These are phyloP conservation scores for Gila orcuttii DNA, from an alignment of 2,113 vertebrate species.

Conservation along the genomic window DNA sequence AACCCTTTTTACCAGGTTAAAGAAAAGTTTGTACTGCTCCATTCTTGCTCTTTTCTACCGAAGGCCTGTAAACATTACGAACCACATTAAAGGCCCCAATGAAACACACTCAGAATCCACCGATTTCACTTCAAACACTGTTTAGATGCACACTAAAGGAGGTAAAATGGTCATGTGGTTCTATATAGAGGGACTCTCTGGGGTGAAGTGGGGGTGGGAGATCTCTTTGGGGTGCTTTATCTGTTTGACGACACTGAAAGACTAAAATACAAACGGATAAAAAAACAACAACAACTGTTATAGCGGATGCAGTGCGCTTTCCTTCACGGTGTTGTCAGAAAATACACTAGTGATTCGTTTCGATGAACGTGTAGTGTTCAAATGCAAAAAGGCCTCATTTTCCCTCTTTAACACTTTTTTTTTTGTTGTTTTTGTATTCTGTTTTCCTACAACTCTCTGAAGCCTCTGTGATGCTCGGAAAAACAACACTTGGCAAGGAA, in stretches of 20 bases:
- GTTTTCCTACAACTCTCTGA: background rate
- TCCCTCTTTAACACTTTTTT: background rate
- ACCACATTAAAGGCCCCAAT: conserved; percentile 14
- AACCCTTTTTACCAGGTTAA: background rate
- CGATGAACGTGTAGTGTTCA: conserved; percentile 2
- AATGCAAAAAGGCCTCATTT: conserved; percentile 30
- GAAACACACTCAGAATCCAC: background rate
- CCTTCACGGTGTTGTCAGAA: background rate
- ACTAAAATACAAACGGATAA: conserved; percentile 22
- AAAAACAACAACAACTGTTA: conserved; percentile 15
- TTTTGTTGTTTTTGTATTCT: background rate
- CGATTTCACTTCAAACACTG: conserved; percentile 25
- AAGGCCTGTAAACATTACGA: conserved; percentile 23
- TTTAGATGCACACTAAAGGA: conserved; percentile 27
- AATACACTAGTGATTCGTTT: background rate
- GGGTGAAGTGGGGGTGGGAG: background rate
- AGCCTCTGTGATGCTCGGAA: background rate
- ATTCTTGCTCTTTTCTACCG: background rate
- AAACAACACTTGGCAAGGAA: conserved; percentile 24
- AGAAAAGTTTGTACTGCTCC: background rate
- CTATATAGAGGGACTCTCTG: background rate
- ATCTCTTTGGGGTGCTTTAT: conserved; percentile 19
- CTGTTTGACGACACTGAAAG: background rate
- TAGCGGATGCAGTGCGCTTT: conserved; percentile 12
- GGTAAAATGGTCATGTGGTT: conserved; percentile 4